A percentile compares a stretch with the other conserved stretches of the same genome.
phyloP scores from a whole-genome alignment of 2,797 vertebrate genomes.

The Synaphobranchus kaupii region DNA sequence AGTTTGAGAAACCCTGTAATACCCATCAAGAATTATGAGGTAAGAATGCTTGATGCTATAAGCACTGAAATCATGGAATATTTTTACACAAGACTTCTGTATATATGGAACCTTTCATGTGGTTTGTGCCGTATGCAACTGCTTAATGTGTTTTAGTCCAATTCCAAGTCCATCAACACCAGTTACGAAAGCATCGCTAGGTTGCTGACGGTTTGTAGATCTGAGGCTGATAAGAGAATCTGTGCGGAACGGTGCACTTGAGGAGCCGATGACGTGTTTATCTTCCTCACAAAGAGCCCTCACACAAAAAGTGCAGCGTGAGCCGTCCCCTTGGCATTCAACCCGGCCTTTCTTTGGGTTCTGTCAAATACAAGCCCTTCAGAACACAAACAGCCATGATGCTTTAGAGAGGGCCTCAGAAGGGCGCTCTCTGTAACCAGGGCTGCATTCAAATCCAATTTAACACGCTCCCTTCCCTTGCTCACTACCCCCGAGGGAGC shows the following conservation, averaged over 20 bases:
- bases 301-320: neutral
- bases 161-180: neutral
- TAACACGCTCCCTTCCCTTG: too few relatives aligned
- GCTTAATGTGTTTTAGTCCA: neutral
- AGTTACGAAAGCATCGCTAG: neutral
- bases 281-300: slow-evolving; percentile 15
- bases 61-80: neutral
- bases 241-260: neutral
- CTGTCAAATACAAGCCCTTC: slow-evolving; percentile 14
- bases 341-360: neutral
- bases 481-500: too few relatives aligned
- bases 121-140: neutral
- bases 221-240: slow-evolving; percentile 1
- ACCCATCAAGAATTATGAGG: slow-evolving; percentile 13
- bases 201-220: neutral
- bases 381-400: neutral
- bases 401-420: slow-evolving; percentile 6
- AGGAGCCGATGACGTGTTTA: slow-evolving; percentile 19
- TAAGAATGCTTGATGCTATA: slow-evolving; percentile 17
- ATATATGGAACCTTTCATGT: neutral
- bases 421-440: neutral
- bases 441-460: too few relatives aligned
- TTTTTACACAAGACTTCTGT: neutral
- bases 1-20: neutral
- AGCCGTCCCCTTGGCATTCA: slow-evolving; percentile 5